Evolutionary conservation across 1,140 invertebrate genomes (phyloP), one percentile per base, ranked within the genome.

Genomic region (Zaprionus tsacasi): DNA sequence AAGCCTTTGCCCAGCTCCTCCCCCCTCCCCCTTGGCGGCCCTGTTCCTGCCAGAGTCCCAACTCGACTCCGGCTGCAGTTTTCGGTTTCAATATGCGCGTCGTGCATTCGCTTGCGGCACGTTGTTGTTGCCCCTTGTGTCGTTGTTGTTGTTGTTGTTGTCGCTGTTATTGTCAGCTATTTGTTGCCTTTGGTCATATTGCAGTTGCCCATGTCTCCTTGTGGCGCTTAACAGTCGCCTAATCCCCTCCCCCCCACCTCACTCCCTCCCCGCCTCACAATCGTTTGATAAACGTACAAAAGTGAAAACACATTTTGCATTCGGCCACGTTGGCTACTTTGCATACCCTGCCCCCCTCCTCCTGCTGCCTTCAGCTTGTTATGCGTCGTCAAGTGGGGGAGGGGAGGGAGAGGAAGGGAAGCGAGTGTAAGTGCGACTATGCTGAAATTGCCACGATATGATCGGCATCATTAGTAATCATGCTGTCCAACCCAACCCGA

Each of bases 31-130:
- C 11, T 35, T 21, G 21, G 21, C 21, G 2, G 10, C 27, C 30
- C 58, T 30, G 38, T 25, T 13, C 35, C 17, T 21, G 21, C 21
- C 21, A 21, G 21, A 21, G 5, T 21, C 25, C 59, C 48, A 58
- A 43, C 67, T 59, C 60, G 21, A 54, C 58, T 79, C 81, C 36
- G 75, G 48, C 60, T 86, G 76, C 79, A 88, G 71, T 88, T 88
- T 87, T 89, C 80, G 72, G 70, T 79, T 89, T 89, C 85, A 89
- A 81, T 89, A 89, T 89, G 78, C 81, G 86, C 77, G 81, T 89
- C 85, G 81, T 89, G 85, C 82, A 85, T 85, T 79, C 66, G 85
- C 78, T 70, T 70, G 78, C 75, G 74, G 81, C 45, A 25, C 45
- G 45, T 86, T 75, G 48, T 74, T 81, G 71, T 58, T 60, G 57